Conservation (phyloP, 2,888 invertebrate species). For the Caenorhabditis sp. region DNA sequence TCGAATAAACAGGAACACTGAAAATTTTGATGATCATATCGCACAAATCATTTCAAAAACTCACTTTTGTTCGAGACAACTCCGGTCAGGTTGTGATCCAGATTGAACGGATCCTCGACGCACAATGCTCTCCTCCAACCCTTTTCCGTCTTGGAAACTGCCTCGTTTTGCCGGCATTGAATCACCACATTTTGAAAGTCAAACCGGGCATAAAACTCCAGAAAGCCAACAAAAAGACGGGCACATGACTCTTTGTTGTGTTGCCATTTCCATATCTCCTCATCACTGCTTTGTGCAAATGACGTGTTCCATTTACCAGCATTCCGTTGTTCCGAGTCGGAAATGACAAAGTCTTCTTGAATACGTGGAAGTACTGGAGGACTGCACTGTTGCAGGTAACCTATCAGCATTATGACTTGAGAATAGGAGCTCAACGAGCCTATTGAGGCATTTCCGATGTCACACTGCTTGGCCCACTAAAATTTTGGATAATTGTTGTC, state of each 20-base stretch:
- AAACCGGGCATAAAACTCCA: slow-evolving; percentile 82
- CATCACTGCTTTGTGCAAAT: slow-evolving; percentile 80
- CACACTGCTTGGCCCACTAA: slow-evolving; percentile 81
- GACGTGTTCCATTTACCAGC: slow-evolving; percentile 83
- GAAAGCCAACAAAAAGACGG: slow-evolving; percentile 67
- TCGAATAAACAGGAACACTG: slow-evolving; percentile 67
- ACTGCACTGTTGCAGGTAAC: slow-evolving; percentile 81
- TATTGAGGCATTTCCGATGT: slow-evolving; percentile 83
- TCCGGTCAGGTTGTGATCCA: slow-evolving; percentile 82
- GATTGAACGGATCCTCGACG: slow-evolving; percentile 84
- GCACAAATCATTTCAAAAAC: slow-evolving; percentile 5
- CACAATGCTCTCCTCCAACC: slow-evolving; percentile 81
- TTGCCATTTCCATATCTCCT: slow-evolving; percentile 24
- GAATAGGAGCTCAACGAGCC: slow-evolving; percentile 84
- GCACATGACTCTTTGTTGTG: slow-evolving; percentile 59
- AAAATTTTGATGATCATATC: slow-evolving; percentile 11
- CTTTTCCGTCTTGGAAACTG: slow-evolving; percentile 82
- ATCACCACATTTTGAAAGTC: slow-evolving; percentile 62
- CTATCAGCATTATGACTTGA: slow-evolving; percentile 83
- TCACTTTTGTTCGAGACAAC: slow-evolving; percentile 79
- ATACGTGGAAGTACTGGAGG: slow-evolving; percentile 83
- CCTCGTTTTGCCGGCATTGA: slow-evolving; percentile 61
- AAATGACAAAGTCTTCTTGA: slow-evolving; percentile 82
- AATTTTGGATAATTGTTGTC: not conserved
- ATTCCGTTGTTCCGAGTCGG: slow-evolving; percentile 6